phyloP scores from a whole-genome alignment of 2,888 invertebrate genomes.

The Cheilosia vernalis region DNA sequence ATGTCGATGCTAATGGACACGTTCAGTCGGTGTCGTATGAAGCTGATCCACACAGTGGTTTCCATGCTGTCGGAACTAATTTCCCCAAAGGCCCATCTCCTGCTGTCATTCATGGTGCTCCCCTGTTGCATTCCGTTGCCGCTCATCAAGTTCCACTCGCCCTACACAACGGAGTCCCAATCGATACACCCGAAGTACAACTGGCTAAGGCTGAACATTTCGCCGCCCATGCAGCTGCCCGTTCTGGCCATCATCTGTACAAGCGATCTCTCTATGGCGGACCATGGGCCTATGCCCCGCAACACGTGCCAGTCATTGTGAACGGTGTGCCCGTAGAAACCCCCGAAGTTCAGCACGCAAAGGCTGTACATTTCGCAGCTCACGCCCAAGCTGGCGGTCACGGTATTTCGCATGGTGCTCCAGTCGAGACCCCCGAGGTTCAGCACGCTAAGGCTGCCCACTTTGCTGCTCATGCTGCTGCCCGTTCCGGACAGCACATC shows the following conservation, averaged over 20 bases:
- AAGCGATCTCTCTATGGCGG: slow-evolving; percentile 83
- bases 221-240: slow-evolving; percentile 84
- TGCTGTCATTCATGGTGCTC: slow-evolving; percentile 68
- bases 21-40: slow-evolving; percentile 87
- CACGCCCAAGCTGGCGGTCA: slow-evolving; percentile 82
- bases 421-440: slow-evolving; percentile 84
- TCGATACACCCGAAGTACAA: slow-evolving; percentile 84
- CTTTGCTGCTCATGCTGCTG: slow-evolving; percentile 83
- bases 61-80: slow-evolving; percentile 87
- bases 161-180: slow-evolving; percentile 82
- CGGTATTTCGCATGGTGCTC: slow-evolving; percentile 78
- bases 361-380: slow-evolving; percentile 83
- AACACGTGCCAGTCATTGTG: slow-evolving; percentile 81
- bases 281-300: slow-evolving; percentile 77
- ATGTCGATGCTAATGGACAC: slow-evolving; percentile 87
- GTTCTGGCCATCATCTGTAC: slow-evolving; percentile 83
- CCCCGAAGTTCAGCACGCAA: slow-evolving; percentile 84
- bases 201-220: slow-evolving; percentile 85
- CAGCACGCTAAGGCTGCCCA: slow-evolving; percentile 82
- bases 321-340: slow-evolving; percentile 84
- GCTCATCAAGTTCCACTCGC: slow-evolving; percentile 80
- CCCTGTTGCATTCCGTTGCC: slow-evolving; percentile 79
- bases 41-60: slow-evolving; percentile 87
- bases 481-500: slow-evolving; percentile 77
- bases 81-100: slow-evolving; percentile 85